Percentiles rank a stretch among this genome's conserved stretches.
Conservation (phyloP, 2,113 vertebrate species). For the Salvelinus fontinalis region DNA sequence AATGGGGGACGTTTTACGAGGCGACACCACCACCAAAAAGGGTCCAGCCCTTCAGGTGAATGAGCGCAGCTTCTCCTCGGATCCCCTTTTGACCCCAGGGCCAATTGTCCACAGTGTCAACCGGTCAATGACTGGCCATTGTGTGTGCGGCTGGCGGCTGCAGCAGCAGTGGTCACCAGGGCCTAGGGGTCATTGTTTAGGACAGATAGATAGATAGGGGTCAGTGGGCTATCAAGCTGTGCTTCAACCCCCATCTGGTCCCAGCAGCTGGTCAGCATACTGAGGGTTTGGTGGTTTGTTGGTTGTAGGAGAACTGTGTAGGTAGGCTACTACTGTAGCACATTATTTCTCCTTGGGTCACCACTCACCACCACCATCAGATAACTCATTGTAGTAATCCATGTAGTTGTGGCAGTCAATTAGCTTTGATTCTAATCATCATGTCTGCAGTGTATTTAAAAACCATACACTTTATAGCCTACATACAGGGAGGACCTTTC, state of each 20-base stretch:
- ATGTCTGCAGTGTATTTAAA: too few species aligned
- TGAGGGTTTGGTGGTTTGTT: conserved; percentile 51
- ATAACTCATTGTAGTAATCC: too few species aligned
- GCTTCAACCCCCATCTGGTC: conserved; percentile 74
- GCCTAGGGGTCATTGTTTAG: conserved; percentile 52
- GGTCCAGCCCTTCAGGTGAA: conserved; percentile 65
- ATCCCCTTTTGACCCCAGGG: conserved; percentile 63
- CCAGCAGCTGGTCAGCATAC: conserved; percentile 70
- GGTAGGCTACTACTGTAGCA: too few species aligned
- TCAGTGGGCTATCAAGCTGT: conserved; percentile 51
- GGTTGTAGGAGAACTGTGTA: background rate
- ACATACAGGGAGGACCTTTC: too few species aligned
- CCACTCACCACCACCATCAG: too few species aligned
- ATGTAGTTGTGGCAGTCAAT: too few species aligned
- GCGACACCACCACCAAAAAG: conserved; percentile 20
- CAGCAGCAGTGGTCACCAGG: conserved; percentile 25
- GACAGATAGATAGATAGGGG: conserved; percentile 31
- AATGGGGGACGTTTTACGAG: conserved; percentile 61
- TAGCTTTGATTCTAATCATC: too few species aligned
- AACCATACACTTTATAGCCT: too few species aligned
- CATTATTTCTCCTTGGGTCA: too few species aligned
- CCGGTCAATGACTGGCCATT: conserved; percentile 56
- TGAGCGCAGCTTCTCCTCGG: conserved; percentile 43
- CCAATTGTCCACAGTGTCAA: conserved; percentile 49
- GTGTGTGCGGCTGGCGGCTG: conserved; percentile 42